Evolutionary conservation across 2,113 vertebrate genomes (phyloP), one percentile per base, ranked within the genome.

Genomic region (Phylloscopus trochilus): DNA sequence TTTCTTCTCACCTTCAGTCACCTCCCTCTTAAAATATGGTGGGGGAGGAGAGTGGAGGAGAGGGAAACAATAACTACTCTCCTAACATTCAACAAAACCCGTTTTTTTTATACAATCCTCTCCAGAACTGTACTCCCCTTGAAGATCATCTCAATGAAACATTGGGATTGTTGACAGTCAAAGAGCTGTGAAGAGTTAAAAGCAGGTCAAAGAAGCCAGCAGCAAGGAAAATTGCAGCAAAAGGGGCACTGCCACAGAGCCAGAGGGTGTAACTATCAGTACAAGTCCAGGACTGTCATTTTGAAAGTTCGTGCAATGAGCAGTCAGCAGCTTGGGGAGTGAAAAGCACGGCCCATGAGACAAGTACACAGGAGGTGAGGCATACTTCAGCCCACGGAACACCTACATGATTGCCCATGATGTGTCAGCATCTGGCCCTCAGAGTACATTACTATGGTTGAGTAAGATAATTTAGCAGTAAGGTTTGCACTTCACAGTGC

Each of bases 1-100:
- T 52, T 79, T 64, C 53, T 79, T 49, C 53, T 59, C 44, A 56
- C 3, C 27, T 84, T 75, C 27, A 72, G 16, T 14, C 4, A 78
- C 4, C 9, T 83, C 15, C 19, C 73, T 60, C 47, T 83, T 51
- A 58, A 84, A 91, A 83, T 49, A 84, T 2, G 12, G 11, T 1
- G 10, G 0, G 4, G 11, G 10, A 2, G 13, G 7, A 16, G 22
- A 43, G 8, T 31, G 37, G 26, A 68, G 5, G 17, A 35, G 31
- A 62, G 9, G 6, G 20, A 46, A 47, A 69, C 26, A 80, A 10
- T 7, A 69, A 70, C 11, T 24, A 1, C 39, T 91, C 37, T 15
- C 13, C 33, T 72, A 33, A 67, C 8, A 75, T 82, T 79, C 30
- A 72, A 66, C 24, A 79, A 80, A 85, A 66, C 3, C 6, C 3